These are phyloP conservation scores for Loripinus fragilis DNA, from an alignment of 2,888 invertebrate genomes.

Conservation along the genomic window DNA sequence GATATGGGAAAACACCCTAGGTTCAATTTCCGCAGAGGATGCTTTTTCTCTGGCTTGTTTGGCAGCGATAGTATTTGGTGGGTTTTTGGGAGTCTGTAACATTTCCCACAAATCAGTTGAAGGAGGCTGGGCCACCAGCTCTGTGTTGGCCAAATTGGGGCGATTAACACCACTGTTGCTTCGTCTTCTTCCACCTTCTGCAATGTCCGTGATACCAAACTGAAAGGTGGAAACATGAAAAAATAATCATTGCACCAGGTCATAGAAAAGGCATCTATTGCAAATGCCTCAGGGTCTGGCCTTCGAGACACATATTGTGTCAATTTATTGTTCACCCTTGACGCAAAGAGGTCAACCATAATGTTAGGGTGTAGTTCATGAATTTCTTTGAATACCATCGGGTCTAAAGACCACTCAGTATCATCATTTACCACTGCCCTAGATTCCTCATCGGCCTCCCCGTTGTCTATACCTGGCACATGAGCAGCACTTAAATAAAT, in stretches of 20 bases:
- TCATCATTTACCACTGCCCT: constrained; percentile 37
- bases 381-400: constrained; percentile 25
- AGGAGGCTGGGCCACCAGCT: too few species aligned
- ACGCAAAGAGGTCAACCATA: constrained; percentile 4
- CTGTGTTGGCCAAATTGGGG: constrained; percentile 40
- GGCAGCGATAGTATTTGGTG: too few species aligned
- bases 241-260: constrained; percentile 12
- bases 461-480: too few species aligned
- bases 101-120: constrained; percentile 10
- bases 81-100: constrained; percentile 24
- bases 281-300: constrained; percentile 22
- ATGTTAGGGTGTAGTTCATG: constrained; percentile 19
- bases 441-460: too few species aligned
- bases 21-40: constrained; percentile 42
- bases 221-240: constrained; percentile 49
- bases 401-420: constrained; percentile 34
- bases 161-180: constrained; percentile 30
- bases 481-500: too few species aligned
- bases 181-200: too few species aligned
- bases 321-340: not conserved
- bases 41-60: too few species aligned
- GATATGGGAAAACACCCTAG: too few species aligned
- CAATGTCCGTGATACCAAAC: too few species aligned
- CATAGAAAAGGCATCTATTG: too few species aligned
- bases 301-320: not conserved